Evolutionary conservation across 1,140 invertebrate genomes (phyloP), one percentile per base, ranked within the genome.

Genomic region (Sarcophaga bullata): DNA sequence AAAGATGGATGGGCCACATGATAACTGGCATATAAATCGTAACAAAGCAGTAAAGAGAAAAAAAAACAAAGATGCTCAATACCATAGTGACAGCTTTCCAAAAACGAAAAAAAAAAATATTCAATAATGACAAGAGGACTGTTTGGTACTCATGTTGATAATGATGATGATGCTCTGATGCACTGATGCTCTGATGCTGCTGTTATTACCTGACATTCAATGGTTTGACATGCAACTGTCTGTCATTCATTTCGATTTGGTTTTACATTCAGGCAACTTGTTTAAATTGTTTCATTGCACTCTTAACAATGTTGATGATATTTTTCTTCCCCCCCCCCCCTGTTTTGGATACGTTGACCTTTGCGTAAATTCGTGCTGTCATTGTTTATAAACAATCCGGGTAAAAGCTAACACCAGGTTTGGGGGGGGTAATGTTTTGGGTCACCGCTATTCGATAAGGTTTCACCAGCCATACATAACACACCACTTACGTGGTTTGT

Each of bases 81-180:
- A 78, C 75, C 75, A 78, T 78, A 78, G 25, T 78, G 75, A 78
- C 75, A 78, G 75, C 75, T 78, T 50, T 78, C 48, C 75, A 78
- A 78, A 76, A n/a, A n/a, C n/a, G n/a, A n/a, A n/a, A n/a, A n/a
- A n/a, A n/a, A n/a, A n/a, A n/a, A 76, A 78, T 78, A 78, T 78
- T 78, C 75, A 25, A 78, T 78, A 78, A 78, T 78, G 75, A 78
- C 75, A 78, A 50, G 48, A 78, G 17, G 17, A 72, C 62, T 37
- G 62, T 10, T 72, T 49, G 19, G 75, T 50, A 78, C 48, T 19
- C 48, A 76, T 17, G n/a, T 17, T 17, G 19, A 52, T 78, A 48
- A 52, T n/a, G 15, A 76, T 50, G 48, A 17, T 50, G 15, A 17
- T 68, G 75, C n/a, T 78, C 10, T 19, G 75, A 78, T 68, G 52